Evolutionary conservation across 2,888 invertebrate species (phyloP).

Genomic region (Tetragonula carbonaria): DNA sequence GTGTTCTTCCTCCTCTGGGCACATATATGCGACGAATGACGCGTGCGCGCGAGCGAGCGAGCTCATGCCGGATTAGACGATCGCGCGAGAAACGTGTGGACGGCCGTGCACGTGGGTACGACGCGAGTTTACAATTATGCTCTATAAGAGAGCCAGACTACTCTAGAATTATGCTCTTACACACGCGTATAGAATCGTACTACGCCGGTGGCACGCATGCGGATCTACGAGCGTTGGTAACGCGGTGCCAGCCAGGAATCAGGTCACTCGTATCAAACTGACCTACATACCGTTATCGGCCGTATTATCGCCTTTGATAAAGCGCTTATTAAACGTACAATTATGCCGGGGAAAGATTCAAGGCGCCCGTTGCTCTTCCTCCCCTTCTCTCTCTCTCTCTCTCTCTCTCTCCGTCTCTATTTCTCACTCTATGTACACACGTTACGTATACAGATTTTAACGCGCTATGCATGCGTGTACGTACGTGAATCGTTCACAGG

Average conservation of each 20-base stretch:
- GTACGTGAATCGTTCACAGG: background rate
- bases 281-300: slow-evolving; percentile 82
- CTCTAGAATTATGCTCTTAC: slow-evolving; percentile 54
- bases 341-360: slow-evolving; percentile 76
- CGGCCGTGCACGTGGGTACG: slow-evolving; percentile 55
- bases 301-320: slow-evolving; percentile 81
- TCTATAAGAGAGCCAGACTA: slow-evolving; percentile 1
- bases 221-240: slow-evolving; percentile 69
- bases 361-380: slow-evolving; percentile 57
- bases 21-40: background rate
- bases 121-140: slow-evolving; percentile 54
- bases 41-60: background rate
- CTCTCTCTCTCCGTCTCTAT: background rate
- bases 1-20: background rate
- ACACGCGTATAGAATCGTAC: slow-evolving; percentile 48
- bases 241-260: slow-evolving; percentile 75
- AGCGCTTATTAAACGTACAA: slow-evolving; percentile 81
- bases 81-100: slow-evolving; percentile 24
- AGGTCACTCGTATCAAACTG: slow-evolving; percentile 83
- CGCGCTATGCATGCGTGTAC: too few relatives aligned
- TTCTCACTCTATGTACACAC: background rate
- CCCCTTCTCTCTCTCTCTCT: background rate
- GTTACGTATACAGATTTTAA: background rate
- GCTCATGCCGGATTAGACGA: slow-evolving; percentile 13
- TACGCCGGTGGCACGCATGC: slow-evolving; percentile 68